Conservation (phyloP, 2,797 vertebrate genomes). For the Pseudochaenichthys georgianus region DNA sequence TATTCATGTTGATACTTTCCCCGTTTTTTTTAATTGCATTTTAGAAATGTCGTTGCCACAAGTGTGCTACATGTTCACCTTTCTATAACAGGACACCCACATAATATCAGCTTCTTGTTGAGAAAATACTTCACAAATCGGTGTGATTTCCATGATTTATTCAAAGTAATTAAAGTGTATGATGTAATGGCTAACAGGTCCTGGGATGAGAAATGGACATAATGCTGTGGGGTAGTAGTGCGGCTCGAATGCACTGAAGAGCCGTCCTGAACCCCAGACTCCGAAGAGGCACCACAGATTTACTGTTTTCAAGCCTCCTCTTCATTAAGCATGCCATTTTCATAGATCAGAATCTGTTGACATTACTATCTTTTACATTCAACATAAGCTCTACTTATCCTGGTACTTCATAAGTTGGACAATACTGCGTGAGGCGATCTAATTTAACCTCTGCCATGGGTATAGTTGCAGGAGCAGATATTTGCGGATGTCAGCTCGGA, state of each 20-base stretch:
- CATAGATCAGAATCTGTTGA: constrained; percentile 49
- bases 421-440: constrained; percentile 5
- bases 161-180: constrained; percentile 55
- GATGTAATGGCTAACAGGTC: constrained; percentile 56
- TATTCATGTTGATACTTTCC: constrained; percentile 30
- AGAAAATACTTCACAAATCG: constrained; percentile 15
- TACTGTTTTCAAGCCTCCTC: constrained; percentile 91
- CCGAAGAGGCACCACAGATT: constrained; percentile 86
- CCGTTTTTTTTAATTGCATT: neutral
- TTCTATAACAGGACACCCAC: neutral
- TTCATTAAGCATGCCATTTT: constrained; percentile 86
- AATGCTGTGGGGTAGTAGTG: constrained; percentile 69
- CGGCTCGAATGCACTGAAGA: constrained; percentile 95
- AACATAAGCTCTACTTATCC: neutral
- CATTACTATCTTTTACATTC: constrained; percentile 28
- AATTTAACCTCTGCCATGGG: constrained; percentile 36
- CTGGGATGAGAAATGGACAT: constrained; percentile 71
- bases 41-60: neutral
- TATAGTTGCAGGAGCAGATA: constrained; percentile 71
- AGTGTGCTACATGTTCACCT: neutral
- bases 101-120: neutral
- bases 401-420: constrained; percentile 1
- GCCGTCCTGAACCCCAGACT: constrained; percentile 80
- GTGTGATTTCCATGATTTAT: constrained; percentile 75
- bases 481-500: constrained; percentile 84